phyloP scores from a whole-genome alignment of 2,113 vertebrate species.

The Festucalex cinctus region DNA sequence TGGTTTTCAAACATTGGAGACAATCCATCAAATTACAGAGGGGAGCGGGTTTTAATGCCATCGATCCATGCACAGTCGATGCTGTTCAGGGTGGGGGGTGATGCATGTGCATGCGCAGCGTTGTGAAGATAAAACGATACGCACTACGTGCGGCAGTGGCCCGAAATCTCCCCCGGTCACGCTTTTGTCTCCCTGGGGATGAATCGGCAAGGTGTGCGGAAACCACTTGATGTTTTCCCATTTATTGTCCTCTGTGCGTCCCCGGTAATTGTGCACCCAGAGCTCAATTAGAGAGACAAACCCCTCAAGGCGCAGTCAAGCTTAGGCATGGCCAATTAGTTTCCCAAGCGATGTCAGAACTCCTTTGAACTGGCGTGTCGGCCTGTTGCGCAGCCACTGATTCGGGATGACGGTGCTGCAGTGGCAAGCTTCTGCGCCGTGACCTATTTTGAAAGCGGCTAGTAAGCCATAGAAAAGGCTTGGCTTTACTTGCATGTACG shows the following conservation, averaged over 20 bases:
- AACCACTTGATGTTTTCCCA: constrained; percentile 67
- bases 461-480: constrained; percentile 25
- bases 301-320: constrained; percentile 66
- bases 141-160: constrained; percentile 24
- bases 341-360: constrained; percentile 73
- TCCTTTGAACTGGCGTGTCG: constrained; percentile 71
- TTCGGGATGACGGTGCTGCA: constrained; percentile 65
- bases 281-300: constrained; percentile 73
- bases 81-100: constrained; percentile 33
- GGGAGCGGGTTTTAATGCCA: constrained; percentile 29
- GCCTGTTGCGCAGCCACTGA: constrained; percentile 65
- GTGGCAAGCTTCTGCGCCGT: constrained; percentile 61
- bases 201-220: constrained; percentile 50
- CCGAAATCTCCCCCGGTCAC: constrained; percentile 35
- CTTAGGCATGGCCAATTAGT: constrained; percentile 76
- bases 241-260: constrained; percentile 67
- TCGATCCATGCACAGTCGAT: constrained; percentile 37
- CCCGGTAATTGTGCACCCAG: constrained; percentile 67
- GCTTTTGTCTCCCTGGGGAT: constrained; percentile 56
- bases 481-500: neutral
- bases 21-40: constrained; percentile 31
- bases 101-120: constrained; percentile 18
- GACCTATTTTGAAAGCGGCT: constrained; percentile 66
- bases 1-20: constrained; percentile 38
- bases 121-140: constrained; percentile 30